These are phyloP conservation scores for Eledone cirrhosa DNA, from an alignment of 2,888 invertebrate species.

Conservation along the genomic window DNA sequence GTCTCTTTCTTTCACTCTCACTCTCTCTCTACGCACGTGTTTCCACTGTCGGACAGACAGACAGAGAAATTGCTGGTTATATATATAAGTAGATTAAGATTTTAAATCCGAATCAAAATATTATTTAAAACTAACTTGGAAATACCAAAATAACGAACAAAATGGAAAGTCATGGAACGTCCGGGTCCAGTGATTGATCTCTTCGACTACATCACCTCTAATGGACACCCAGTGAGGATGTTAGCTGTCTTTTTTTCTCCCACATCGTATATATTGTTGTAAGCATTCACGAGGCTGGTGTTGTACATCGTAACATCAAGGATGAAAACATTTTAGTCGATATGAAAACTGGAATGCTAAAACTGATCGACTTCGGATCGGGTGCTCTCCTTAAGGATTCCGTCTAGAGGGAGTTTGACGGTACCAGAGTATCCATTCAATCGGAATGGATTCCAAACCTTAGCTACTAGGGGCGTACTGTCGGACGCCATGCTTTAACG, in stretches of 20 bases:
- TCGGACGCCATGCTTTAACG: too few relatives aligned
- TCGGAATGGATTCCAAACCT: too few relatives aligned
- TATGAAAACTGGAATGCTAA: slow-evolving; percentile 69
- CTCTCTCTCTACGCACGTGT: too few relatives aligned
- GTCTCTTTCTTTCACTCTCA: too few relatives aligned
- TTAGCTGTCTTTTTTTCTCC: slow-evolving; percentile 71
- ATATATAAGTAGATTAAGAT: too few relatives aligned
- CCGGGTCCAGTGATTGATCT: slow-evolving; percentile 72
- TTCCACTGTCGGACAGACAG: too few relatives aligned
- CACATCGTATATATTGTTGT: slow-evolving; percentile 71
- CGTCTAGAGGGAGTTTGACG: slow-evolving; percentile 73
- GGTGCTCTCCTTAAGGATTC: slow-evolving; percentile 71
- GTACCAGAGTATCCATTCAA: too few relatives aligned
- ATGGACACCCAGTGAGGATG: slow-evolving; percentile 68
- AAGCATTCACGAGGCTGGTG: slow-evolving; percentile 69
- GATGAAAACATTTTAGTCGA: slow-evolving; percentile 74
- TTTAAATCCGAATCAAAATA: too few relatives aligned
- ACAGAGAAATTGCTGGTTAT: too few relatives aligned
- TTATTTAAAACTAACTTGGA: too few relatives aligned
- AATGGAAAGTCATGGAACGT: slow-evolving; percentile 68
- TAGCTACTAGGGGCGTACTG: too few relatives aligned
- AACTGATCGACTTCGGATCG: slow-evolving; percentile 74
- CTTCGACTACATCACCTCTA: slow-evolving; percentile 74
- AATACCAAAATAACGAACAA: too few relatives aligned
- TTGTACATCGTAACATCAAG: slow-evolving; percentile 73